Conservation (phyloP, 2,888 invertebrate genomes). For the Cotesia congregata region DNA sequence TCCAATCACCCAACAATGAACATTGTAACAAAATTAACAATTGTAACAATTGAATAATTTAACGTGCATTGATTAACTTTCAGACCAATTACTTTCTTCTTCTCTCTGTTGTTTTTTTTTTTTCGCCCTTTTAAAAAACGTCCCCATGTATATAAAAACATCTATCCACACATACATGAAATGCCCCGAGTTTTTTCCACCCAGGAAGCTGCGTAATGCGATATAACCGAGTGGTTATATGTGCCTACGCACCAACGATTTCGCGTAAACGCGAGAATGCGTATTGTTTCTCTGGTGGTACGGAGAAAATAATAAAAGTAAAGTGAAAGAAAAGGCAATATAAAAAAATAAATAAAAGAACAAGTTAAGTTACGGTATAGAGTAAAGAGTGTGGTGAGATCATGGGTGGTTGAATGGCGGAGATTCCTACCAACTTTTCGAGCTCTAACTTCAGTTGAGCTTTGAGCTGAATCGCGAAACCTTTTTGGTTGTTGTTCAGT, state of each 20-base stretch:
- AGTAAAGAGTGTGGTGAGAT: conserved; percentile 24
- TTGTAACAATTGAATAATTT: conserved; percentile 22
- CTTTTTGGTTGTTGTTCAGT: conserved; percentile 20
- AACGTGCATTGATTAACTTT: conserved; percentile 15
- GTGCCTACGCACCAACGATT: conserved; percentile 30
- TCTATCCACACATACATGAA: background rate
- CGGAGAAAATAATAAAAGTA: conserved; percentile 19
- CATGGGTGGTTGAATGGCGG: conserved; percentile 15
- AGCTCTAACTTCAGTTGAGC: conserved; percentile 20
- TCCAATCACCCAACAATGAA: background rate
- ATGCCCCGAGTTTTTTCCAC: conserved; percentile 34
- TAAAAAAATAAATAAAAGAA: background rate
- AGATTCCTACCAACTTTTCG: background rate
- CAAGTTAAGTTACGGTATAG: background rate
- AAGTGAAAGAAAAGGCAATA: background rate
- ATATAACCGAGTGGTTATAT: conserved; percentile 36
- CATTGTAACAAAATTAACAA: background rate
- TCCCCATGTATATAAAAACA: conserved; percentile 10
- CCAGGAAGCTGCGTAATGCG: conserved; percentile 40
- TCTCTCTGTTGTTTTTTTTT: conserved; percentile 4
- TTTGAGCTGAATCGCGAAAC: conserved; percentile 24
- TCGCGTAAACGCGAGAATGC: conserved; percentile 39
- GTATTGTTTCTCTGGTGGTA: conserved; percentile 38
- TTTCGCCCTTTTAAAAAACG: conserved; percentile 15
- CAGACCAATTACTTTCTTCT: conserved; percentile 10